Evolutionary conservation across 2,797 vertebrate species (phyloP), one percentile per base, ranked within the genome.

Genomic region (Leptodactylus fallax): DNA sequence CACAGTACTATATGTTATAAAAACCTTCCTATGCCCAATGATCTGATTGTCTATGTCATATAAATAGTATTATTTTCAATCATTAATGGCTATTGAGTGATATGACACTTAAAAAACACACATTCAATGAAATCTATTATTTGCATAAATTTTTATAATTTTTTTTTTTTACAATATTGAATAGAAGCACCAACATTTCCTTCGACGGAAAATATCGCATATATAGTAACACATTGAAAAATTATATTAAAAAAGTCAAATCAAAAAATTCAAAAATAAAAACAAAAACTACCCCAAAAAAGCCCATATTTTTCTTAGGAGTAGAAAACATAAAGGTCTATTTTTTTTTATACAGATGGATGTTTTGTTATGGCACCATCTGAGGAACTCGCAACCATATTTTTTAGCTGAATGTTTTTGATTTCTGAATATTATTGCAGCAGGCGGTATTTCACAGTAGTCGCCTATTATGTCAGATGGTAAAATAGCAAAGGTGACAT

Each of bases 181-280:
- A 69, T 89, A 86, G 47, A 89, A 89, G 88, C 88, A 89, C 88
- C 88, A 89, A 89, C 80, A 83, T 89, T 89, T 89, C 83, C 84
- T 58, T 25, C 3, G 16, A 58, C 25, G 84, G 79, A 86, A 89
- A 85, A 78, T 78, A 56, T 60, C 84, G 17, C 58, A 85, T 65
- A 77, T 67, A 72, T 53, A 12, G 6, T 87, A 9, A 21, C 74
- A 79, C 27, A 56, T 60, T 69, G 51, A 12, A 80, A 12, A 81
- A 81, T 14, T 69, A 16, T 36, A 69, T 27, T 0, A n/a, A 14
- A 61, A n/a, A 61, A 17, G 14, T 5, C 5, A 8, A 55, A 12
- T 58, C 16, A 19, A 58, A 58, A 58, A 58, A 71, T 27, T 17
- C 9, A 71, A 65, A 45, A 81, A 87, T 23, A 11, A 61, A 74